Conservation (phyloP, 1,140 invertebrate species). For the Drosophila nannoptera region DNA sequence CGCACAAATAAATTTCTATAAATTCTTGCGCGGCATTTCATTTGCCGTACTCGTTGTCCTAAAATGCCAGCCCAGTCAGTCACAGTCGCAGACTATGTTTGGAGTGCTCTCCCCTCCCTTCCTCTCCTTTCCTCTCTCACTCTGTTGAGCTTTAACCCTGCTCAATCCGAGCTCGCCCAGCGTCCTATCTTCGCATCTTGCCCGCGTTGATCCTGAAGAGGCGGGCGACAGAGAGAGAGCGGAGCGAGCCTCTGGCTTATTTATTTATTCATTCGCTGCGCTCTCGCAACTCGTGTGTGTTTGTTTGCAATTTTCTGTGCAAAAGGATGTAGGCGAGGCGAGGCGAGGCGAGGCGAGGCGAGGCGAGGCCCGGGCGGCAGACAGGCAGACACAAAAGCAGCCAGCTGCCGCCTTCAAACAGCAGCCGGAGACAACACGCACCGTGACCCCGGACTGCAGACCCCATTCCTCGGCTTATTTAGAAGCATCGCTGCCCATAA, state of each 20-base stretch:
- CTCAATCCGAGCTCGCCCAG: too few relatives aligned
- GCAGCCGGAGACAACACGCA: constrained; percentile 51
- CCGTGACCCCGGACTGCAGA: constrained; percentile 27
- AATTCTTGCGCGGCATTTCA: constrained; percentile 77
- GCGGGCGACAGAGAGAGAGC: not conserved
- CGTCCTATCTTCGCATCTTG: too few relatives aligned
- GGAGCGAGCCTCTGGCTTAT: constrained; percentile 51
- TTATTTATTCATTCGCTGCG: constrained; percentile 75
- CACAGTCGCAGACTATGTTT: constrained; percentile 40
- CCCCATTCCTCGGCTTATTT: constrained; percentile 33
- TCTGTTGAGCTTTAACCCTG: too few relatives aligned
- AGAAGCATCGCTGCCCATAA: constrained; percentile 65
- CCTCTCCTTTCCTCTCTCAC: too few relatives aligned
- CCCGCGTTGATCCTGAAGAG: not conserved
- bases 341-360: too few relatives aligned
- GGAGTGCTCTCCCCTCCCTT: not conserved
- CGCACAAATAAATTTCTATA: constrained; percentile 76
- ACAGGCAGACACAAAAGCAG: constrained; percentile 49
- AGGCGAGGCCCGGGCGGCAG: constrained; percentile 39
- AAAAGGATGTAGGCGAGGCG: constrained; percentile 65
- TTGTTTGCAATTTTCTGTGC: constrained; percentile 76
- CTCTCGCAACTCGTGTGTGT: constrained; percentile 49
- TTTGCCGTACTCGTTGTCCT: constrained; percentile 62
- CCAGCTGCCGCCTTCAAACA: constrained; percentile 27
- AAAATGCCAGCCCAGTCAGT: constrained; percentile 68